These are phyloP conservation scores for Agapostemon virescens DNA, from an alignment of 2,888 invertebrate species.

Conservation along the genomic window DNA sequence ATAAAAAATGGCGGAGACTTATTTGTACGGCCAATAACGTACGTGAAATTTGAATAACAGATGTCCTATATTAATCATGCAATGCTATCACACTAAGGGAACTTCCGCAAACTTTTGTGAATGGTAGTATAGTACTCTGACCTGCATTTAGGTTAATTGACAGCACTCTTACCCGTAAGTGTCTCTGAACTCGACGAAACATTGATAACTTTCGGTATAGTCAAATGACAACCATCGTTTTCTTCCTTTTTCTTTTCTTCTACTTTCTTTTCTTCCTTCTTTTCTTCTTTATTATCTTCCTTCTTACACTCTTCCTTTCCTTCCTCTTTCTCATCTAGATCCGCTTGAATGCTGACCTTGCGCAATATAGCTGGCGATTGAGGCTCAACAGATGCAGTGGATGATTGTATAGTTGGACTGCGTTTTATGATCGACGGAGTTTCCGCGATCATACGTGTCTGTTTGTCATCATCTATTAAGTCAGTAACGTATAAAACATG, in stretches of 20 bases:
- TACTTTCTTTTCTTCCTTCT: not conserved
- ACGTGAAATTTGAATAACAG: too few species aligned
- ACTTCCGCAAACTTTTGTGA: too few species aligned
- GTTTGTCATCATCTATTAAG: slow-evolving; percentile 82
- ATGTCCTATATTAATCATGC: too few species aligned
- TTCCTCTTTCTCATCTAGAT: slow-evolving; percentile 67
- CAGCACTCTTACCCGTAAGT: slow-evolving; percentile 83
- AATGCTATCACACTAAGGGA: too few species aligned
- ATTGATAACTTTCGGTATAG: slow-evolving; percentile 88
- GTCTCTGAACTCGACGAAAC: slow-evolving; percentile 90
- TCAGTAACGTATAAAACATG: not conserved
- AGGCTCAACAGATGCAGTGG: slow-evolving; percentile 49
- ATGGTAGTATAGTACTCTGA: not conserved
- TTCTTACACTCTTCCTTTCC: not conserved
- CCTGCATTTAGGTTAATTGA: not conserved
- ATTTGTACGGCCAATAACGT: too few species aligned
- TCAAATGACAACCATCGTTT: slow-evolving; percentile 84
- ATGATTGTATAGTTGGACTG: slow-evolving; percentile 70
- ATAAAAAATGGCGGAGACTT: too few species aligned
- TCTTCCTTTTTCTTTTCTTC: slow-evolving; percentile 73
- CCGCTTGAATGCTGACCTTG: slow-evolving; percentile 81
- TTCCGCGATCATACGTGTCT: slow-evolving; percentile 76
- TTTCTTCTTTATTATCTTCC: not conserved
- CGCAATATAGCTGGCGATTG: slow-evolving; percentile 71
- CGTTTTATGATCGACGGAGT: slow-evolving; percentile 75